Evolutionary conservation across 2,113 vertebrate genomes (phyloP), one percentile per base, ranked within the genome.

Genomic region (Atractosteus spatula): DNA sequence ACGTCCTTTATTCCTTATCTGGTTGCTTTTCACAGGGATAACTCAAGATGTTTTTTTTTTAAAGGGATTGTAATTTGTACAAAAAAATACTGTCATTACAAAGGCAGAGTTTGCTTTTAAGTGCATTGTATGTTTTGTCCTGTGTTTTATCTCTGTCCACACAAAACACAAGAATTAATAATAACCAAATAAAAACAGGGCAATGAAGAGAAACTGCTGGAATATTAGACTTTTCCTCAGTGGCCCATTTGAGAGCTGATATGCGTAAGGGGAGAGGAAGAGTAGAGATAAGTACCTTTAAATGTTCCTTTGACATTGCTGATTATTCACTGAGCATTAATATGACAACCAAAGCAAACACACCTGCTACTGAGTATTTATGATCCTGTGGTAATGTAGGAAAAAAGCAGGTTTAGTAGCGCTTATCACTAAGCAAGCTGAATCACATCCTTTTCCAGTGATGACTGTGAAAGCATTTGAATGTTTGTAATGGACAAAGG

Each of bases 141-240:
- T 51, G 47, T 51, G 55, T 72, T 41, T 57, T 67, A 72, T 45
- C 54, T 62, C 61, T 17, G 47, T 10, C 1, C 47, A 56, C 66
- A 61, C 65, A 66, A 55, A 62, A 55, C 71, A 78, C 66, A 66
- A 66, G 56, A 47, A 63, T 73, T 51, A 12, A 51, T 66, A 68
- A 64, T 71, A 57, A 70, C 55, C 65, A 74, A 66, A 63, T 55
- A 55, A 62, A 51, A 62, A 47, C 55, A 54, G 12, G 16, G 43
- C 13, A 44, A 6, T 47, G 44, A 43, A 47, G 14, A 64, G 41
- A 47, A 47, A 12, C 0, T 0, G 57, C 29, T 29, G 29, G 29
- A 29, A 29, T 29, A 2, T 29, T 29, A 29, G 29, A 62, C 11
- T n/a, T 47, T 65, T 41, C 59, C 59, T 47, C 43, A 12, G 59